These are phyloP conservation scores for Venustaconcha ellipsiformis DNA, from an alignment of 1,140 invertebrate genomes.

Conservation along the genomic window DNA sequence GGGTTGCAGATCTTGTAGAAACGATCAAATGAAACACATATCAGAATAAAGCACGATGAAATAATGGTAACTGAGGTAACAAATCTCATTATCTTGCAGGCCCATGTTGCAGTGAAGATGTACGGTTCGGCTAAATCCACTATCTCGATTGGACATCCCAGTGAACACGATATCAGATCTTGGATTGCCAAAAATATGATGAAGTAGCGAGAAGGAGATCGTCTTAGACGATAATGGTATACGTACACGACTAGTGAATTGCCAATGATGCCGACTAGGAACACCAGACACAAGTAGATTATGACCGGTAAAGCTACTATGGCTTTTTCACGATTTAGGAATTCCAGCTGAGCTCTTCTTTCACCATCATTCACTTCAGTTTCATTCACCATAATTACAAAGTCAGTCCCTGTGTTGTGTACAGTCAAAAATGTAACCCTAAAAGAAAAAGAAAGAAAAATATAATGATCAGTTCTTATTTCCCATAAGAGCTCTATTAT, in stretches of 20 bases:
- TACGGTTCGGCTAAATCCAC: constrained; percentile 39
- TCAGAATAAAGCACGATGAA: constrained; percentile 40
- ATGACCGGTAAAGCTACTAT: constrained; percentile 41
- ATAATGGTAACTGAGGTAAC: constrained; percentile 37
- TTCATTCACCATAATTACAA: too few relatives aligned
- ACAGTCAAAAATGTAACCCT: too few relatives aligned
- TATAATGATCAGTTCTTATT: too few relatives aligned
- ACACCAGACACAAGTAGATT: constrained; percentile 32
- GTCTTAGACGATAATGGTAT: constrained; percentile 36
- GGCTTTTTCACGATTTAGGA: constrained; percentile 39
- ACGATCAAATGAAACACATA: constrained; percentile 46
- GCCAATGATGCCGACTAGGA: constrained; percentile 39
- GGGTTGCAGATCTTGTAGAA: constrained; percentile 52
- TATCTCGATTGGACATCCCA: constrained; percentile 42
- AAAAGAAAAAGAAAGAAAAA: too few relatives aligned
- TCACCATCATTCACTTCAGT: too few relatives aligned
- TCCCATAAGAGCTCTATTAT: too few relatives aligned
- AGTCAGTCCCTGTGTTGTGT: too few relatives aligned
- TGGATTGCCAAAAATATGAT: constrained; percentile 43
- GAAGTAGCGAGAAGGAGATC: constrained; percentile 43
- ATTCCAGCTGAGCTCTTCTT: too few relatives aligned
- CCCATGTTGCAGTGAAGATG: constrained; percentile 30
- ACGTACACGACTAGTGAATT: constrained; percentile 44
- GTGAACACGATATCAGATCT: constrained; percentile 44
- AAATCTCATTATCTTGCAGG: constrained; percentile 46